These are phyloP conservation scores for Halictus quadricinctus DNA, from an alignment of 2,888 invertebrate genomes.

Conservation along the genomic window DNA sequence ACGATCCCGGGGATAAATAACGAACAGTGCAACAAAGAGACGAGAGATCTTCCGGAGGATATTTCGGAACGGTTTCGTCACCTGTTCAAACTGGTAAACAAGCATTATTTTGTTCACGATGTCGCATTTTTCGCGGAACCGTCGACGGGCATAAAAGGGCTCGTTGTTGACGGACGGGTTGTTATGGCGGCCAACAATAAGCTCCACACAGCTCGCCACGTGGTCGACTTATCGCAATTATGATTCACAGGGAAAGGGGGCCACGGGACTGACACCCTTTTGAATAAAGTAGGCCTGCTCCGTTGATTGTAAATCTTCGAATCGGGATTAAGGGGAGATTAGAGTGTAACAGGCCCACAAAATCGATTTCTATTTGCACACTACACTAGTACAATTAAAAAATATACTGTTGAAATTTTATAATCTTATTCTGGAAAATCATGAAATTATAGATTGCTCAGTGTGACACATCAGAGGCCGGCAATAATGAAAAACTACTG, in stretches of 20 bases:
- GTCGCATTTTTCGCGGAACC: conserved; percentile 30
- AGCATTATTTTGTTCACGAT: neutral
- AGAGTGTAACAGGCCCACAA: neutral
- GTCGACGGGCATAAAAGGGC: conserved; percentile 59
- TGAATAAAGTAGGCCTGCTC: neutral
- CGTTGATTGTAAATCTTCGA: neutral
- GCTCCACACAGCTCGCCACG: conserved; percentile 23
- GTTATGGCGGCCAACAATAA: conserved; percentile 19
- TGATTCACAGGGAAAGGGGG: neutral
- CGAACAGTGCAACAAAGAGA: neutral
- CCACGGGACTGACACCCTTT: neutral
- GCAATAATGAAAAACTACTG: too few species aligned
- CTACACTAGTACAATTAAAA: neutral
- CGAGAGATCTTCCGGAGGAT: neutral
- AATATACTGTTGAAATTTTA: neutral
- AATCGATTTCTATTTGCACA: neutral
- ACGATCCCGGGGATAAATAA: neutral
- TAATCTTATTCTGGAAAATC: too few species aligned
- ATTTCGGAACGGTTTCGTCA: conserved; percentile 6
- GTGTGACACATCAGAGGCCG: too few species aligned
- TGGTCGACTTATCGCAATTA: conserved; percentile 58
- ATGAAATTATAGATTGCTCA: too few species aligned
- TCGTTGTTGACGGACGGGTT: conserved; percentile 64
- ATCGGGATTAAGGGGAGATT: neutral
- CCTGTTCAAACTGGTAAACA: conserved; percentile 15